Evolutionary conservation across 2,113 vertebrate genomes (phyloP), one percentile per base, ranked within the genome.

Genomic region (Ageneiosus marmoratus): DNA sequence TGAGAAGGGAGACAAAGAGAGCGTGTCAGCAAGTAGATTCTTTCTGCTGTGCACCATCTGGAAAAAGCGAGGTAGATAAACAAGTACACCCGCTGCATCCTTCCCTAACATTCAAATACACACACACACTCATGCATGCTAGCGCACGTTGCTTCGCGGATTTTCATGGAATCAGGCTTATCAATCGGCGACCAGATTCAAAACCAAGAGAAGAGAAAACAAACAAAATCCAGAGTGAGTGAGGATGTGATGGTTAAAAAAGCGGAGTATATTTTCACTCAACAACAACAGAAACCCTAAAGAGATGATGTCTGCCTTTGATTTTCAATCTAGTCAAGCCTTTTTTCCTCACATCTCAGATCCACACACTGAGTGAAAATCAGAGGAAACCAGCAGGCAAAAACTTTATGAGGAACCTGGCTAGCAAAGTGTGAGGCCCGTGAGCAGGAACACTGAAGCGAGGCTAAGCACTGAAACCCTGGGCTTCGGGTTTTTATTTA

Each of bases 41-140:
- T 93, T 92, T 92, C 89, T 86, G 87, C 89, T 88, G 91, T 85
- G 91, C 87, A 73, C 92, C 93, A 94, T 94, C 93, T 94, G 93
- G 93, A 93, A 92, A 86, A 88, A 85, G 85, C 90, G 85, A 92
- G 92, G 91, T 91, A 92, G 94, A 94, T 93, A 94, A 93, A 94
- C 93, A 93, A 91, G 89, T 90, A 91, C 79, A 83, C 83, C 79
- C 89, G 85, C 83, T 16, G 77, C 88, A 90, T 89, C 88, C 88
- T 79, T 84, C 86, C 82, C 85, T 63, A 80, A 85, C 87, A 82
- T 84, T 62, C 85, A 81, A 83, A 86, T 80, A 81, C 89, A 82
- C 55, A 83, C 75, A 37, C 69, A 69, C 69, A 87, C 70, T 76
- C 56, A 83, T 48, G 78, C 53, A 50, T 53, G 69, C 44, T 79